Evolutionary conservation across 2,113 vertebrate species (phyloP), one percentile per base, ranked within the genome.

Genomic region (Rhinoptilus africanus): DNA sequence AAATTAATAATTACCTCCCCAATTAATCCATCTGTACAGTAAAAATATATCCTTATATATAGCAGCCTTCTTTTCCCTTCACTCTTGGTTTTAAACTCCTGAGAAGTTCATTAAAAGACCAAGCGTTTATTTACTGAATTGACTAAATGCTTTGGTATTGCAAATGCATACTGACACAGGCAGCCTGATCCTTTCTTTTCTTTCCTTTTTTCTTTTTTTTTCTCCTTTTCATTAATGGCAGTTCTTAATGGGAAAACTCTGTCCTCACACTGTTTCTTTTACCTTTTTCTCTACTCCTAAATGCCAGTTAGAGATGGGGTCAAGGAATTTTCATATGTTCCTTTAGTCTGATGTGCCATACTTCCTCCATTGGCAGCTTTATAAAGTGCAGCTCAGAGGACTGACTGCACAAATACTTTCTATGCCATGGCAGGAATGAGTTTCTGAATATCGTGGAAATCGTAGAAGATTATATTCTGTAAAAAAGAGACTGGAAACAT

Each of bases 391-490:
- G 14, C 20, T 60, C 30, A 92, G 35, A 92, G 54, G 32, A 68
- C 3, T 37, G 32, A 81, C 66, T 68, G 20, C 57, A 81, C 30
- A 85, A 74, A 67, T n/a, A 30, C 27, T 60, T 30, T 53, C n/a
- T 64, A 35, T 68, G 30, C 54, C 16, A 66, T 69, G 45, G 8
- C 37, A 56, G 20, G 13, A 78, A 27, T 85, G 60, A 84, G 37
- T 66, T 96, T 86, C 64, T 86, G 60, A 94, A 79, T 79, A 80
- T 43, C 4, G 4, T 57, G 30, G 45, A 74, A 89, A 85, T 34
- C 9, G 3, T 15, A 81, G 37, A 64, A 67, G 26, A 21, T 73
- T 72, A 37, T 79, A 43, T 30, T 20, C 84, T 67, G 8, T 71
- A 21, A 93, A 89, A 85, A 69, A 35, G 15, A 47, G 16, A 21